Conservation (phyloP, 2,113 vertebrate species). For the Gopherus evgoodei region DNA sequence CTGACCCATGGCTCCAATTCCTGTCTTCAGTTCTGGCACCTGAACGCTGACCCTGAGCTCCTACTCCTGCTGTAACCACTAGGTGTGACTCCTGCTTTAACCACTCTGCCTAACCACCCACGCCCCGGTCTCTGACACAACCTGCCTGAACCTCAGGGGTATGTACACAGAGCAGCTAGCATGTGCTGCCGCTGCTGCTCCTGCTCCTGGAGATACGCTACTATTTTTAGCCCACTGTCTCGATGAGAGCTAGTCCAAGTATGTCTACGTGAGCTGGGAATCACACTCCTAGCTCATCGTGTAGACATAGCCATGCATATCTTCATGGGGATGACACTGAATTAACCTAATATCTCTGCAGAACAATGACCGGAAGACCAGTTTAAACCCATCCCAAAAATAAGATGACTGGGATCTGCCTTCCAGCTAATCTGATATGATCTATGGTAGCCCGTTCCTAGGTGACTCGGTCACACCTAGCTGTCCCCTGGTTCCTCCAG, state of each 20-base stretch:
- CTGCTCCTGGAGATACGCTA: background rate
- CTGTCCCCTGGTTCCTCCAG: too few species aligned
- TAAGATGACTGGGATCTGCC: background rate
- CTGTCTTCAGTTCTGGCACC: too few species aligned
- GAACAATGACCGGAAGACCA: background rate
- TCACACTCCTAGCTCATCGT: background rate
- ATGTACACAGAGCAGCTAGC: background rate
- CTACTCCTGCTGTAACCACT: too few species aligned
- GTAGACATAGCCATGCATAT: background rate
- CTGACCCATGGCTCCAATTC: background rate
- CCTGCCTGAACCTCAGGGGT: background rate
- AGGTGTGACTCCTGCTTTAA: too few species aligned
- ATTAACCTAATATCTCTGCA: background rate
- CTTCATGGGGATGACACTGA: background rate
- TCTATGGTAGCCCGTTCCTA: background rate
- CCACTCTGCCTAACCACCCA: too few species aligned
- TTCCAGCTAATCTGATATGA: background rate
- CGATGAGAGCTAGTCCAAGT: background rate
- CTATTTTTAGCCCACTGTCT: background rate
- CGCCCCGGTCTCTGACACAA: background rate
- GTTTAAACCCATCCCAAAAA: fast-evolving
- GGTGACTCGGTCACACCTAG: background rate
- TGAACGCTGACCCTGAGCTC: too few species aligned
- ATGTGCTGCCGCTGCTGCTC: too few species aligned
- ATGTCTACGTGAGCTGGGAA: background rate